Percentiles rank a stretch among this genome's conserved stretches.
phyloP scores from a whole-genome alignment of 2,888 invertebrate genomes.

The Epinotia bilunana region DNA sequence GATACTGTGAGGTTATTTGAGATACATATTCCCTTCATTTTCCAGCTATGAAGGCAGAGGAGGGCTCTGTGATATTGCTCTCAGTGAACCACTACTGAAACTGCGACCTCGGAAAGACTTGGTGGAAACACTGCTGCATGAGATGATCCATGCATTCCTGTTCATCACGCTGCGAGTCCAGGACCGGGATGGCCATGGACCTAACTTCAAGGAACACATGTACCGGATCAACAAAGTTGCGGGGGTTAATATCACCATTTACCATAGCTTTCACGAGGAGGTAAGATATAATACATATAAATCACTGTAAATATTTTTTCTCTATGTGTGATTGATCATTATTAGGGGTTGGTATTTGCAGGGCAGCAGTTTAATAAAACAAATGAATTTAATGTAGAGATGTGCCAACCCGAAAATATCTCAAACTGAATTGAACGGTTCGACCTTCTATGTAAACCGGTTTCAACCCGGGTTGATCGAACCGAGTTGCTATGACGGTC shows the following conservation, averaged over 20 bases:
- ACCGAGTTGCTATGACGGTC: too few relatives aligned
- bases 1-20: neutral
- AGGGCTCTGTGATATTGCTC: conserved; percentile 91
- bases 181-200: conserved; percentile 98
- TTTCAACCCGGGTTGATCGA: too few relatives aligned
- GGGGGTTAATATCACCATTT: conserved; percentile 95
- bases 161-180: conserved; percentile 93
- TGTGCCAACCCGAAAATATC: too few relatives aligned
- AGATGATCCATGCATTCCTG: conserved; percentile 99
- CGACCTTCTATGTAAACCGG: too few relatives aligned
- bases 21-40: conserved; percentile 44
- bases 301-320: too few relatives aligned
- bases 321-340: too few relatives aligned
- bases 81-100: conserved; percentile 96
- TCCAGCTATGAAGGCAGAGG: conserved; percentile 88
- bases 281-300: conserved; percentile 76
- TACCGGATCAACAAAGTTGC: conserved; percentile 93
- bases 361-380: too few relatives aligned
- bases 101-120: conserved; percentile 97
- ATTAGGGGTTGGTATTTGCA: too few relatives aligned
- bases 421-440: too few relatives aligned
- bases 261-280: conserved; percentile 98
- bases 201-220: conserved; percentile 97
- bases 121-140: conserved; percentile 98
- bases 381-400: too few relatives aligned